A percentile compares a stretch with the other conserved stretches of the same genome.
These are phyloP conservation scores for Poeciliopsis retropinna DNA, from an alignment of 2,113 vertebrate genomes.

Conservation along the genomic window DNA sequence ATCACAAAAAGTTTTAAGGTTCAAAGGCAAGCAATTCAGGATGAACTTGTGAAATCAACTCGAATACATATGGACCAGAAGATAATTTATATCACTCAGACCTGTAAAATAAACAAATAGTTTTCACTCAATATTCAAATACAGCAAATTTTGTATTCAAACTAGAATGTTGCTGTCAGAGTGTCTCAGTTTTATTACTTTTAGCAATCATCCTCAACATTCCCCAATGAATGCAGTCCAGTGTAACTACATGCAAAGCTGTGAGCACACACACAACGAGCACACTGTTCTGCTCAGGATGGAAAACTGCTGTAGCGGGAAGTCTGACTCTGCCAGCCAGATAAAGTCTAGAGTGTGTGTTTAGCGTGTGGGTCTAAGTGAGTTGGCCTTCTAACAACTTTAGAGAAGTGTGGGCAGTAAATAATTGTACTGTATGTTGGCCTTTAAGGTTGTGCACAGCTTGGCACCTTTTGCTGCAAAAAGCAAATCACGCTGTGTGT, in stretches of 20 bases:
- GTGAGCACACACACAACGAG: constrained; percentile 50
- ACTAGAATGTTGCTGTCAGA: neutral
- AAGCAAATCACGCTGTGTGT: constrained; percentile 29
- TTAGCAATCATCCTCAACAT: constrained; percentile 24
- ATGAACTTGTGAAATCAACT: neutral
- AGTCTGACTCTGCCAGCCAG: constrained; percentile 45
- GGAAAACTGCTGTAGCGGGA: constrained; percentile 63
- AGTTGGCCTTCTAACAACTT: constrained; percentile 33
- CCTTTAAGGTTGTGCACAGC: constrained; percentile 34
- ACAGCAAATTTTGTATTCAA: neutral
- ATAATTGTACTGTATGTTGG: constrained; percentile 7
- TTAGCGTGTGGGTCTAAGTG: constrained; percentile 8
- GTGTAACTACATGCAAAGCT: constrained; percentile 50
- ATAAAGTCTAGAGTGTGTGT: constrained; percentile 62
- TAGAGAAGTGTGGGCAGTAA: constrained; percentile 24
- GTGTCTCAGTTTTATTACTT: neutral
- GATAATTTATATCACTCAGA: neutral
- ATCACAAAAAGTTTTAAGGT: constrained; percentile 8
- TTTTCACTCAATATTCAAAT: too few species aligned
- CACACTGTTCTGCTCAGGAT: constrained; percentile 61
- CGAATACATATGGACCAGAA: neutral
- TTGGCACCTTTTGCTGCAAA: constrained; percentile 37
- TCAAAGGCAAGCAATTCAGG: neutral
- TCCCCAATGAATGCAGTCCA: constrained; percentile 43
- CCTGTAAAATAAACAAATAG: too few species aligned